Evolutionary conservation across 92 coral and sea anemone genomes (phyloP), one percentile per base, ranked within the genome.

Genomic region (Phenganax stokvisi): DNA sequence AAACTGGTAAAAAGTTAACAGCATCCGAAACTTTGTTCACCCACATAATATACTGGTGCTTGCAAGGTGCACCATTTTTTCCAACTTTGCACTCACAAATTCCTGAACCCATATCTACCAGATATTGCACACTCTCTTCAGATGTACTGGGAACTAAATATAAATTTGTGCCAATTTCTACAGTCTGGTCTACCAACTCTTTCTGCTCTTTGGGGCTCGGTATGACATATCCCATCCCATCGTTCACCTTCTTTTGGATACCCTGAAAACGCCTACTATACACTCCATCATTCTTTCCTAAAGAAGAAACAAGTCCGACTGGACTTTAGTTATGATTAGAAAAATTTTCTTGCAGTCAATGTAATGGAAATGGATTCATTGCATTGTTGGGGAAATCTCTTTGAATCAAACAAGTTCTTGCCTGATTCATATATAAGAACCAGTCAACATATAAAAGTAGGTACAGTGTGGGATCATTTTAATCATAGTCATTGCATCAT

Each of bases 211-310:
- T 72, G 2, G 15, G 30, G 37, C 60, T 7, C 7, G 85, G 72
- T 56, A 56, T 59, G 51, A 29, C 31, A 59, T 72, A 82, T 17
- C 85, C 85, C 10, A 44, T 57, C 9, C 79, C 85, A 71, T 65
- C 85, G 31, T 55, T 47, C 20, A 1, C 51, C 3, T 76, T 68
- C 78, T 57, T 82, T 16, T 12, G 25, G 7, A 12, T 28, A 51
- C 85, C 85, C 62, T 57, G 9, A 25, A 82, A 82, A 3, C 25
- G 57, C 52, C 74, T 54, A 28, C 85, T 82, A 72, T 81, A 81
- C 16, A 68, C 51, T 16, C 84, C 85, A 81, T 81, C 85, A 70
- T 66, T 70, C 10, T 69, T 64, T 30, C 70, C 70, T 64, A 64
- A 10, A 64, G 11, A 25, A 37, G 47, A 37, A 37, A 37, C 47